Evolutionary conservation across 2,797 vertebrate genomes (phyloP).

Genomic region (Pangasius larnaudii): DNA sequence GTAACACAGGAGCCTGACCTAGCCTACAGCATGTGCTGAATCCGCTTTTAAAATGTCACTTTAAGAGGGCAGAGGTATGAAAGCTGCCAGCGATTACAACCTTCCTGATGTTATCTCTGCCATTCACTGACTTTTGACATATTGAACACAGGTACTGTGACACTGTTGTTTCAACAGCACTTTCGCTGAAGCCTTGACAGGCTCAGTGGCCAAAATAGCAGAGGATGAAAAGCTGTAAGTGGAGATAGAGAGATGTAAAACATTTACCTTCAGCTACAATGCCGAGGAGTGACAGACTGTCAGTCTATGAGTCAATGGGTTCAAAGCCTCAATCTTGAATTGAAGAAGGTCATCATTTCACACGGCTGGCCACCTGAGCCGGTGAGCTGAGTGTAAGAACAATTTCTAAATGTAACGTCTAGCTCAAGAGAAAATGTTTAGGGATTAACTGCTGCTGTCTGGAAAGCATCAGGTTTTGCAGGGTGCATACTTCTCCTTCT

Average conservation of each 20-base stretch:
- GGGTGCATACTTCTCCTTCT: neutral
- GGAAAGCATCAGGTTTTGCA: neutral
- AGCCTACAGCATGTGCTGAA: conserved; percentile 11
- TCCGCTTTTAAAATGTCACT: conserved; percentile 36
- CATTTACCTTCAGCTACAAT: neutral
- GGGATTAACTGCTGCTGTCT: neutral
- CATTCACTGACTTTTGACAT: conserved; percentile 33
- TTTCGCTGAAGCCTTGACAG: conserved; percentile 28
- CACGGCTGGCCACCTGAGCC: neutral
- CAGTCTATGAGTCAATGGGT: conserved; percentile 22
- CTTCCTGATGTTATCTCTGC: conserved; percentile 33
- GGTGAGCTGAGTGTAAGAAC: neutral
- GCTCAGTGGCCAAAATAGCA: neutral
- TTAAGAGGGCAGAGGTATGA: conserved; percentile 36
- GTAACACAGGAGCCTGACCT: neutral
- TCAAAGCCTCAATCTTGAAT: conserved; percentile 27
- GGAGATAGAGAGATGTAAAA: conserved; percentile 32
- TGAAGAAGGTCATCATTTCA: neutral
- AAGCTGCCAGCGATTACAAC: conserved; percentile 24
- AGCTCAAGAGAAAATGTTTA: neutral
- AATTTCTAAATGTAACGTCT: neutral
- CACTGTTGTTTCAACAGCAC: conserved; percentile 7
- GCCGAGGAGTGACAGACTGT: conserved; percentile 6
- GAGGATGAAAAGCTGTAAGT: conserved; percentile 26
- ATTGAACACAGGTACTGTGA: conserved; percentile 28